Percentiles rank a stretch among this genome's conserved stretches.
phyloP scores from a whole-genome alignment of 1,140 invertebrate species.

The Drosophila saltans region DNA sequence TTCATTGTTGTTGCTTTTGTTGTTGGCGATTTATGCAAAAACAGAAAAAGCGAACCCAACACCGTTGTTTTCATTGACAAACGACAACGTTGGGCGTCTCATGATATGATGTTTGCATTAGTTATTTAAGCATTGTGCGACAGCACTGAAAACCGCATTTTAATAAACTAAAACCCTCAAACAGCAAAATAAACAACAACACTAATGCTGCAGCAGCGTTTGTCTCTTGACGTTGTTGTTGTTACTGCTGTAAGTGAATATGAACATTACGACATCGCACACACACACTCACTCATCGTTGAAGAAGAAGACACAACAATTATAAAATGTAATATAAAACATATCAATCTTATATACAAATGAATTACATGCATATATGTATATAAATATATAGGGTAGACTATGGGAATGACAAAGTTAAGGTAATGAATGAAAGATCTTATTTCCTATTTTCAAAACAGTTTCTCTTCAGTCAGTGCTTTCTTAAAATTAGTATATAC shows the following conservation, averaged over 20 bases:
- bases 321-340: slow-evolving; percentile 48
- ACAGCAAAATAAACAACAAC: slow-evolving; percentile 33
- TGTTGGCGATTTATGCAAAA: slow-evolving; percentile 11
- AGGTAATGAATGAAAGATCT: background rate
- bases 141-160: slow-evolving; percentile 67
- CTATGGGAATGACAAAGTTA: background rate
- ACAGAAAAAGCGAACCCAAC: slow-evolving; percentile 56
- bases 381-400: too few relatives aligned
- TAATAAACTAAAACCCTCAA: slow-evolving; percentile 48
- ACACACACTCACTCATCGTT: slow-evolving; percentile 14
- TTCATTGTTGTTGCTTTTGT: slow-evolving; percentile 24
- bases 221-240: slow-evolving; percentile 22
- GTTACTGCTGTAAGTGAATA: slow-evolving; percentile 51
- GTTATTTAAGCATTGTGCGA: slow-evolving; percentile 75
- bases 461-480: too few relatives aligned
- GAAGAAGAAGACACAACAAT: slow-evolving; percentile 27
- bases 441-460: too few relatives aligned
- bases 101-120: slow-evolving; percentile 65
- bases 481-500: background rate
- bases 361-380: too few relatives aligned
- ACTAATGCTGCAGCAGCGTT: slow-evolving; percentile 44
- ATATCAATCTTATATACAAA: background rate
- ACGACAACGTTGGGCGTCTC: slow-evolving; percentile 33
- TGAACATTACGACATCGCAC: slow-evolving; percentile 38
- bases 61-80: slow-evolving; percentile 62